Percentiles rank a stretch among this genome's conserved stretches.
These are phyloP conservation scores for Cryptocephalus moraei DNA, from an alignment of 2,888 invertebrate species.

Conservation along the genomic window DNA sequence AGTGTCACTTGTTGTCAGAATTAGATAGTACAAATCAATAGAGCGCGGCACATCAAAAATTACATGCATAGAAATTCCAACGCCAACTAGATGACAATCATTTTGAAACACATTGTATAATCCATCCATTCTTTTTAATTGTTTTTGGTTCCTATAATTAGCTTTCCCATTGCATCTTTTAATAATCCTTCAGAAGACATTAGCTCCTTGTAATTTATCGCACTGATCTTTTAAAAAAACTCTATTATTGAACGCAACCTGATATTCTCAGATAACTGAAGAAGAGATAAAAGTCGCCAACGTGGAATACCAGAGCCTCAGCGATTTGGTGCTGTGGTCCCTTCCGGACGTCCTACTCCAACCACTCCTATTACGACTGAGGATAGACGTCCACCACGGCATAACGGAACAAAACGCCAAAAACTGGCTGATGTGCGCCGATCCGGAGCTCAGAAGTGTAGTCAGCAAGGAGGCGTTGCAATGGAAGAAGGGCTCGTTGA, in stretches of 20 bases:
- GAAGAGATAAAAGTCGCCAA: constrained; percentile 61
- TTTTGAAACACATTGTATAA: too few relatives aligned
- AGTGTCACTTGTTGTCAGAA: too few relatives aligned
- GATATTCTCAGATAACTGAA: constrained; percentile 44
- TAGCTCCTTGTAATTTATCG: too few relatives aligned
- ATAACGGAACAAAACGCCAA: constrained; percentile 43
- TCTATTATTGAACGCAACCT: neutral
- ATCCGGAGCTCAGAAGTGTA: constrained; percentile 68
- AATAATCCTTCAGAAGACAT: too few relatives aligned
- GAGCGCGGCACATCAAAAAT: too few relatives aligned
- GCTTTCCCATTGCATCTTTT: too few relatives aligned
- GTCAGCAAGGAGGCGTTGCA: constrained; percentile 81
- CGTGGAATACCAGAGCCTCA: constrained; percentile 59
- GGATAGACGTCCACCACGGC: constrained; percentile 49
- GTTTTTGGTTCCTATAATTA: too few relatives aligned
- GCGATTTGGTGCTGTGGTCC: constrained; percentile 70
- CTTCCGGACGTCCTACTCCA: constrained; percentile 70
- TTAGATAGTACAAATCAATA: too few relatives aligned
- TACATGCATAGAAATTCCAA: too few relatives aligned
- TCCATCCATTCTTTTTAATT: too few relatives aligned
- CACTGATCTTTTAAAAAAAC: too few relatives aligned
- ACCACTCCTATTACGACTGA: constrained; percentile 61
- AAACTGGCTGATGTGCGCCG: constrained; percentile 61
- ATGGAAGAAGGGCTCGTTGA: constrained; percentile 55
- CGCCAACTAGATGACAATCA: too few relatives aligned